A percentile compares a stretch with the other conserved stretches of the same genome.
phyloP scores from a whole-genome alignment of 2,888 invertebrate genomes.

The Antheraea yamamai region DNA sequence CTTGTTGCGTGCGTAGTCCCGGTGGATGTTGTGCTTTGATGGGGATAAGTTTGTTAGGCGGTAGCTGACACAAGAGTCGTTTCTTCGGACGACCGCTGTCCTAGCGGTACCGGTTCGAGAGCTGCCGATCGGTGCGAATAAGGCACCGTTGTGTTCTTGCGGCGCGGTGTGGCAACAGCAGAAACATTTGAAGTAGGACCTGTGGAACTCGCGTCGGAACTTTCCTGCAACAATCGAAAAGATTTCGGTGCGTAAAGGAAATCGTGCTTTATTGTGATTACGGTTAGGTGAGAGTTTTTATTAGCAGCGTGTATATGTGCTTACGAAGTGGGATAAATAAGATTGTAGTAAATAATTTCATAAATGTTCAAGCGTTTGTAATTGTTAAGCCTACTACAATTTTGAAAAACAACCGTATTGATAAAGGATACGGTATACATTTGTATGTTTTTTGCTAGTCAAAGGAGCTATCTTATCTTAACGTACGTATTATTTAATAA shows the following conservation, averaged over 20 bases:
- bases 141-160: constrained; percentile 68
- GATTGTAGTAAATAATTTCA: background rate
- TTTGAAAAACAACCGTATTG: background rate
- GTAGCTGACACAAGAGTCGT: constrained; percentile 76
- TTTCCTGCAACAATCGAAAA: constrained; percentile 83
- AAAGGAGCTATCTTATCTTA: background rate
- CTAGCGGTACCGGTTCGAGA: constrained; percentile 71
- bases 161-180: constrained; percentile 64
- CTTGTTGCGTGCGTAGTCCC: constrained; percentile 67
- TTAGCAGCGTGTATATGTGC: background rate
- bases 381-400: background rate
- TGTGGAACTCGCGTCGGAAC: constrained; percentile 87
- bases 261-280: background rate
- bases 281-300: background rate
- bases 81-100: constrained; percentile 65
- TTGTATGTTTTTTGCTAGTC: background rate
- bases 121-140: constrained; percentile 72
- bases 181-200: constrained; percentile 85
- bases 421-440: background rate
- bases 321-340: background rate
- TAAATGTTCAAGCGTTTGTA: background rate
- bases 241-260: constrained; percentile 4
- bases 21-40: constrained; percentile 73
- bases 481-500: no score
- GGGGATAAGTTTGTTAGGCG: constrained; percentile 73